Percentiles rank a stretch among this genome's conserved stretches.
Evolutionary conservation across 2,888 invertebrate genomes (phyloP).

Genomic region (Linnaemya tessellans): DNA sequence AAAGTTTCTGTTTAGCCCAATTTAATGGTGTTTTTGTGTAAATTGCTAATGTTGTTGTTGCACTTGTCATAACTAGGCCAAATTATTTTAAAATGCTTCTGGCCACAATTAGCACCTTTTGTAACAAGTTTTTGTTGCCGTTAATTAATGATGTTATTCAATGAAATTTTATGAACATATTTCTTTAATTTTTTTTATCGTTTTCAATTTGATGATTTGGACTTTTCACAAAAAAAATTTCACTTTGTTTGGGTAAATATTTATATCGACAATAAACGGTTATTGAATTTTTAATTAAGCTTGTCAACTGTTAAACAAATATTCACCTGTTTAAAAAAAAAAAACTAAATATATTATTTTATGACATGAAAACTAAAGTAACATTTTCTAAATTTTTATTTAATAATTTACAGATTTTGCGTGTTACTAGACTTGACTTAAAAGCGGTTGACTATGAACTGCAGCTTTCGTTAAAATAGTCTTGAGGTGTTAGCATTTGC

Average conservation of each 20-base stretch:
- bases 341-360: background rate
- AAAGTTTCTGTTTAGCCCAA: background rate
- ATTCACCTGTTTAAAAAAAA: slow-evolving; percentile 36
- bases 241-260: slow-evolving; percentile 42
- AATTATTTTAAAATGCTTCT: slow-evolving; percentile 2
- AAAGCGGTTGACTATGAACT: slow-evolving; percentile 38
- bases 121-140: slow-evolving; percentile 29
- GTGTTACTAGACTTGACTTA: slow-evolving; percentile 29
- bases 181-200: background rate
- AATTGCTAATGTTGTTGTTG: background rate
- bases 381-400: background rate
- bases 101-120: slow-evolving; percentile 53
- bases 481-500: background rate
- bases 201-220: background rate
- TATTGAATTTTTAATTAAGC: slow-evolving; percentile 62
- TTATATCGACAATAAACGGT: slow-evolving; percentile 27
- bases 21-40: background rate
- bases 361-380: background rate
- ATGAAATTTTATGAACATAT: background rate
- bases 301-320: slow-evolving; percentile 20
- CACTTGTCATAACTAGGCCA: slow-evolving; percentile 42
- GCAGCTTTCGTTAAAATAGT: background rate
- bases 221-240: slow-evolving; percentile 42
- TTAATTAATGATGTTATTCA: background rate
- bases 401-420: slow-evolving; percentile 1